phyloP scores from a whole-genome alignment of 2,113 vertebrate species.

The Acinonyx jubatus region DNA sequence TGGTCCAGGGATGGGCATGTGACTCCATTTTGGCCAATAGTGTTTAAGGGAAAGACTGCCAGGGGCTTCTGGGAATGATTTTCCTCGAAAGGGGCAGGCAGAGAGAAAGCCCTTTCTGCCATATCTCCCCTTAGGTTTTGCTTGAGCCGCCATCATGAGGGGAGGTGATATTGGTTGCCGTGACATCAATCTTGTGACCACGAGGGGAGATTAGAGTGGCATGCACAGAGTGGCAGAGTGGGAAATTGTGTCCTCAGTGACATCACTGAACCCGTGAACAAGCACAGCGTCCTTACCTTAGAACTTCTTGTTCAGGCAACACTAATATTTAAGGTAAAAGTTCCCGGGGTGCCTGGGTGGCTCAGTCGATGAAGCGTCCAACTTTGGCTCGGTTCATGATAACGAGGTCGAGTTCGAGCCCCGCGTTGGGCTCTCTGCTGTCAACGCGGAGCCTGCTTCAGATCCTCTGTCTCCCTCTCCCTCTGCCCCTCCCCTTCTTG shows the following conservation, averaged over 20 bases:
- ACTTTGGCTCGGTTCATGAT: too few relatives aligned
- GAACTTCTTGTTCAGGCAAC: not conserved
- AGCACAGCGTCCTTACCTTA: not conserved
- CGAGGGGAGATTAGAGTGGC: not conserved
- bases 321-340: not conserved
- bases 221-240: not conserved
- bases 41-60: not conserved
- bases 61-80: not conserved
- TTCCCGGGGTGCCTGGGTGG: too few relatives aligned
- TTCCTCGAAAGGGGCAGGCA: not conserved
- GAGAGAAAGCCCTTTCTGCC: not conserved
- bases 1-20: not conserved
- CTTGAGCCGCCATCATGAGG: not conserved
- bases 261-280: too few relatives aligned
- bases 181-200: not conserved
- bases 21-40: not conserved
- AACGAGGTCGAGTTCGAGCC: too few relatives aligned
- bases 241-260: not conserved
- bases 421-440: too few relatives aligned
- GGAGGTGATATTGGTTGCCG: not conserved
- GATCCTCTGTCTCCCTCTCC: too few relatives aligned
- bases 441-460: too few relatives aligned
- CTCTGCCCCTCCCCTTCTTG: too few relatives aligned
- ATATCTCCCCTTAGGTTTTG: not conserved
- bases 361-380: too few relatives aligned